Evolutionary conservation across 92 coral and sea anemone species (phyloP).

Genomic region (Palythoa caribaeorum): DNA sequence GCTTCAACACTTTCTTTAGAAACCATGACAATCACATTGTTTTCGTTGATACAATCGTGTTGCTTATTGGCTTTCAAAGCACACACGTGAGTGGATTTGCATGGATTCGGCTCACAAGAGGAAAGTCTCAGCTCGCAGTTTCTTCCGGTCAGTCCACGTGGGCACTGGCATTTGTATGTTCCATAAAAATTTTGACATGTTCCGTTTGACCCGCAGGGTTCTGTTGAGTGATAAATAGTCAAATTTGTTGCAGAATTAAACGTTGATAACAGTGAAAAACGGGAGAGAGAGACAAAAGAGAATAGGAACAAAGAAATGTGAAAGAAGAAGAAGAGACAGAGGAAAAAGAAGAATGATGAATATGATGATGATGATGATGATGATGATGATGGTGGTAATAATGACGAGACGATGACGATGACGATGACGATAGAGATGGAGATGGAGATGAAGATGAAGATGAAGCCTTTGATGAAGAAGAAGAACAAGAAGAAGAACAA

Average conservation of each 20-base stretch:
- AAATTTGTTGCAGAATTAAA: neutral
- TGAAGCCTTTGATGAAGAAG: no score
- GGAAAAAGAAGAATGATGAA: neutral
- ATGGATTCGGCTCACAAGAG: slow-evolving; percentile 12
- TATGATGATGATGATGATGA: neutral
- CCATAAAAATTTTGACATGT: slow-evolving; percentile 17
- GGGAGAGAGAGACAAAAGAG: neutral
- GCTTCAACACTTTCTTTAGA: neutral
- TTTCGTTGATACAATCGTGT: neutral
- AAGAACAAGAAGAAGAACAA: neutral
- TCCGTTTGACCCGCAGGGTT: slow-evolving; percentile 24
- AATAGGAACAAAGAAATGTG: no score
- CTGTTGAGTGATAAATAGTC: neutral
- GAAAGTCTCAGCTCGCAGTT: slow-evolving; percentile 24
- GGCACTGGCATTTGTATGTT: slow-evolving; percentile 4
- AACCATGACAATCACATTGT: slow-evolving; percentile 16
- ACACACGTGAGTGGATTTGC: neutral
- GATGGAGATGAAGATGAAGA: neutral
- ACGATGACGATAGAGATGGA: neutral
- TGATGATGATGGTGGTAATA: neutral
- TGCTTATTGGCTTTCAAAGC: neutral
- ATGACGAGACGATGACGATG: neutral
- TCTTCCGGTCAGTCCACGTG: neutral
- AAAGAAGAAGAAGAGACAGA: no score
- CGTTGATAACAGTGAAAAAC: neutral